A percentile compares a stretch with the other conserved stretches of the same genome.
phyloP scores from a whole-genome alignment of 2,113 vertebrate genomes.

The Stigmatopora nigra region DNA sequence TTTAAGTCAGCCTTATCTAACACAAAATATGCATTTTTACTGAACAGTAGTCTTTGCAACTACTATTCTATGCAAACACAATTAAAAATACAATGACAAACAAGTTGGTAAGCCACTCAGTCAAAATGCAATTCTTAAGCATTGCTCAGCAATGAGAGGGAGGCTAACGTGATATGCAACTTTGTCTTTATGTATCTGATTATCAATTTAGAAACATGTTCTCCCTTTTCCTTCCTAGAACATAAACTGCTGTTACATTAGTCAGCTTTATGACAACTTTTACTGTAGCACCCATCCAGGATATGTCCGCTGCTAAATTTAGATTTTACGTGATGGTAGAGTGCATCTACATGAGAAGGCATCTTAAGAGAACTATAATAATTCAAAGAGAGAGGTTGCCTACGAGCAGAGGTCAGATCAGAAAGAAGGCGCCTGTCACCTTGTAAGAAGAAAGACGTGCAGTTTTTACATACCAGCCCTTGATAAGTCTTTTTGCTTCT shows the following conservation, averaged over 20 bases:
- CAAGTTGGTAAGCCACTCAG: background rate
- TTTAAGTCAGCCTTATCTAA: background rate
- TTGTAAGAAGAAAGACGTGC: slow-evolving; percentile 20
- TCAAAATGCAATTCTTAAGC: slow-evolving; percentile 1
- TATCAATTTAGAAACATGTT: slow-evolving; percentile 53
- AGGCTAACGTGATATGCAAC: slow-evolving; percentile 46
- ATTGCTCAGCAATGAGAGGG: slow-evolving; percentile 32
- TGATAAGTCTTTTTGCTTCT: slow-evolving; percentile 52
- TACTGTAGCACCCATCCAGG: slow-evolving; percentile 38
- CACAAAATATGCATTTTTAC: background rate
- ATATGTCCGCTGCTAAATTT: slow-evolving; percentile 41
- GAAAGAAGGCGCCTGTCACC: slow-evolving; percentile 23
- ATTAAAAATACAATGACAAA: no score
- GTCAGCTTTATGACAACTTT: slow-evolving; percentile 58
- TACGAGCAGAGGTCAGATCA: slow-evolving; percentile 31
- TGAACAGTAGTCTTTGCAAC: slow-evolving; percentile 2
- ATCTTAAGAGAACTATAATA: slow-evolving; percentile 27
- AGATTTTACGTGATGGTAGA: slow-evolving; percentile 57
- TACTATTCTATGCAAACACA: slow-evolving; percentile 20
- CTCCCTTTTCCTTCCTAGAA: slow-evolving; percentile 36
- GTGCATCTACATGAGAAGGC: slow-evolving; percentile 52
- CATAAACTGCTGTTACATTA: slow-evolving; percentile 38
- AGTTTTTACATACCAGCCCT: slow-evolving; percentile 27
- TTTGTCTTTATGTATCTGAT: slow-evolving; percentile 57
- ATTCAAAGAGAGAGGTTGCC: background rate